A percentile compares a stretch with the other conserved stretches of the same genome.
Evolutionary conservation across 2,888 invertebrate species (phyloP).

Genomic region (Isotomurus palustris): DNA sequence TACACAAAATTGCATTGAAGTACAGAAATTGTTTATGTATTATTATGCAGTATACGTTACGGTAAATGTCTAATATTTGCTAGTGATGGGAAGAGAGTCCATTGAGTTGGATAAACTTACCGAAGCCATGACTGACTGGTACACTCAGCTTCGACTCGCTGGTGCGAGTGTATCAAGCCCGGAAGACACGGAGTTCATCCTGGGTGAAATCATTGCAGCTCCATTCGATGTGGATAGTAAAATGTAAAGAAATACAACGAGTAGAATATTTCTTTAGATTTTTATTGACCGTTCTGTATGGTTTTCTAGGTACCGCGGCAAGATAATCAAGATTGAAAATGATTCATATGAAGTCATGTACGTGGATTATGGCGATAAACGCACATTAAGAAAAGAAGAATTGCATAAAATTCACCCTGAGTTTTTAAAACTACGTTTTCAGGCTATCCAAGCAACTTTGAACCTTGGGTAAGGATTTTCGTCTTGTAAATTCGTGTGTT

Average conservation of each 20-base stretch:
- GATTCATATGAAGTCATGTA: slow-evolving; percentile 66
- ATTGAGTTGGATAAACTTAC: slow-evolving; percentile 73
- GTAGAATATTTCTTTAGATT: slow-evolving; percentile 6
- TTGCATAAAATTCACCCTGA: slow-evolving; percentile 71
- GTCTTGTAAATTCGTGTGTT: not conserved
- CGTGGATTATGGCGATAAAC: slow-evolving; percentile 83
- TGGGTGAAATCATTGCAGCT: slow-evolving; percentile 80
- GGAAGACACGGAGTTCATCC: slow-evolving; percentile 41
- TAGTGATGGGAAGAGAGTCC: slow-evolving; percentile 61
- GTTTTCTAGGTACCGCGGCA: slow-evolving; percentile 67
- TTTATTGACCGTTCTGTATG: not conserved
- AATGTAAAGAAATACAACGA: slow-evolving; percentile 27
- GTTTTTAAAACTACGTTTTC: slow-evolving; percentile 66
- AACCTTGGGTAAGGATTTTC: slow-evolving; percentile 40
- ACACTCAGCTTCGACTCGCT: slow-evolving; percentile 60
- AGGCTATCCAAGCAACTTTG: slow-evolving; percentile 67
- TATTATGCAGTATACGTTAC: not conserved
- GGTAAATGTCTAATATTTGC: not conserved
- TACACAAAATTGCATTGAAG: not conserved
- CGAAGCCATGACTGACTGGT: slow-evolving; percentile 76
- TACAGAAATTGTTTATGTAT: not conserved
- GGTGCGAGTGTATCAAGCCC: slow-evolving; percentile 4
- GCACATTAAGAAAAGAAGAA: slow-evolving; percentile 61
- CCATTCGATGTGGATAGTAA: slow-evolving; percentile 73
- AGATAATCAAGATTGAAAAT: slow-evolving; percentile 64